Evolutionary conservation across 2,888 invertebrate species (phyloP), one percentile per base, ranked within the genome.

Genomic region (Drosophila barbarae): DNA sequence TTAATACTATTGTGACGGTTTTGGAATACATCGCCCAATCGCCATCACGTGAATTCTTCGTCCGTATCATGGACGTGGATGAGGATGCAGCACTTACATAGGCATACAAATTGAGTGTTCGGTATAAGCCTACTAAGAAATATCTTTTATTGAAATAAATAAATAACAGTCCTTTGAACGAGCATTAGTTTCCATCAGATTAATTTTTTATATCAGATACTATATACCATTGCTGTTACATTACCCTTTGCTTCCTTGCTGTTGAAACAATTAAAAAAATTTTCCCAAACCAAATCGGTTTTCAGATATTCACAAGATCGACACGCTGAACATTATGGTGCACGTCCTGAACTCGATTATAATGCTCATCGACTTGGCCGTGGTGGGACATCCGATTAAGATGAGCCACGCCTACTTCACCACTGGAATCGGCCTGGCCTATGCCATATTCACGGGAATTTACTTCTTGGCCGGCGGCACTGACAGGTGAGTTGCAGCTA

Each of bases 391-490:
- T 78, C 95, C 96, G 6, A 90, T 93, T 15, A 91, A 93, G 72
- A 81, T 90, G 81, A 88, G 87, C 75, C 90, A 90, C 76, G 89
- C 84, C 77, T 93, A 80, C 90, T 93, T 93, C 89, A 91, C 93
- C 1, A 87, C 94, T 39, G 79, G 91, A 10, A 91, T 94, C 76
- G 92, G 92, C 6, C 74, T 92, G 28, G 76, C 91, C 30, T 96
- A 96, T 88, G 90, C 93, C 53, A 75, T 93, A 63, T 96, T 95
- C 87, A 93, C 92, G 52, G 85, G 93, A 26, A 90, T 95, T 60
- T 96, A 94, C 88, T 94, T 93, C 87, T 85, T 90, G 32, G 92
- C 93, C 54, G 96, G 95, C 28, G 96, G 95, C 26, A 91, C 92
- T 9, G 92, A 93, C 86, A 92, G 93, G 91, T 92, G 87, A 90